These are phyloP conservation scores for Rhodophaea formosa DNA, from an alignment of 2,888 invertebrate species.

Conservation along the genomic window DNA sequence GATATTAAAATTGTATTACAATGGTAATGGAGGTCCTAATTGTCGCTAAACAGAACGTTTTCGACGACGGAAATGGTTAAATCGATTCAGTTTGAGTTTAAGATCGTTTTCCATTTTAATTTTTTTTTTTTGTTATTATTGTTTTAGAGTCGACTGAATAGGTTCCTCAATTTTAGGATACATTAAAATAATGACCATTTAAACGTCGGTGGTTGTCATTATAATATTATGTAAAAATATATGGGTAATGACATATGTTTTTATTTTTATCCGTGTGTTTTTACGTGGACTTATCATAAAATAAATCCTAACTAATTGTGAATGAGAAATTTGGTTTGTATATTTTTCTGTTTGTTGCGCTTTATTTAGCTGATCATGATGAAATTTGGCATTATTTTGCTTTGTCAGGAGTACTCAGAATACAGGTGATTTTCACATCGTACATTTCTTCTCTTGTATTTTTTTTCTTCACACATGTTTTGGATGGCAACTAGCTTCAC, in stretches of 20 bases:
- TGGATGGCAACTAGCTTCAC: too few species aligned
- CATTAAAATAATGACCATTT: conserved; percentile 9
- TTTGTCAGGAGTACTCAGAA: too few species aligned
- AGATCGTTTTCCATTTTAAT: conserved; percentile 39
- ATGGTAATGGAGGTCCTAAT: conserved; percentile 58
- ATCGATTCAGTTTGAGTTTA: conserved; percentile 67
- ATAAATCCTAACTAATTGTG: too few species aligned
- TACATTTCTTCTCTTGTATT: too few species aligned
- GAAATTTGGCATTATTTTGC: too few species aligned
- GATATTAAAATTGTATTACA: conserved; percentile 71
- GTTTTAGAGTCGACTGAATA: conserved; percentile 18
- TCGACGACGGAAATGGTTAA: conserved; percentile 65
- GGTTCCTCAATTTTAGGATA: background rate
- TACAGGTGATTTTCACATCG: too few species aligned
- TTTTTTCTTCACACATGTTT: too few species aligned
- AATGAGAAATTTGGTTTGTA: too few species aligned
- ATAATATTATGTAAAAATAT: background rate
- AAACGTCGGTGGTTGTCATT: background rate
- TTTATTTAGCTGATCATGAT: too few species aligned
- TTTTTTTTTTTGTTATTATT: conserved; percentile 19
- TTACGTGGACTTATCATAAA: too few species aligned
- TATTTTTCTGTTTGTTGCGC: too few species aligned
- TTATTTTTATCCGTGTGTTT: too few species aligned
- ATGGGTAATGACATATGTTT: background rate
- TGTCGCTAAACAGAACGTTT: conserved; percentile 67